A percentile compares a stretch with the other conserved stretches of the same genome.
These are phyloP conservation scores for Gobiocypris rarus DNA, from an alignment of 2,113 vertebrate genomes.

Conservation along the genomic window DNA sequence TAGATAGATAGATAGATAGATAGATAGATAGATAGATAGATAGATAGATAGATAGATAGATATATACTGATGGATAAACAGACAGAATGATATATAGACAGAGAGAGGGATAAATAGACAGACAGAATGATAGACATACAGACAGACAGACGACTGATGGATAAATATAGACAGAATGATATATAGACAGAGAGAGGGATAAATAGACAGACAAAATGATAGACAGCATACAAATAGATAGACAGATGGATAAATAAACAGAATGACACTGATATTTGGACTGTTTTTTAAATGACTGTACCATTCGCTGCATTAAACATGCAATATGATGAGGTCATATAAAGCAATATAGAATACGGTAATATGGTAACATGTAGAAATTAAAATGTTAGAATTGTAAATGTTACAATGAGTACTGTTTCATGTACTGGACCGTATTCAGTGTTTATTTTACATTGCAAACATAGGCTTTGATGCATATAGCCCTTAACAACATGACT, in stretches of 20 bases:
- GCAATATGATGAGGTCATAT: not conserved
- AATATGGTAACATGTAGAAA: too few species aligned
- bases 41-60: not conserved
- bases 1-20: too few species aligned
- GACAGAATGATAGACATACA: too few species aligned
- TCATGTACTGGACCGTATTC: not conserved
- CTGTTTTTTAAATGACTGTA: too few species aligned
- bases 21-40: too few species aligned
- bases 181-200: not conserved
- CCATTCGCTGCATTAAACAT: not conserved
- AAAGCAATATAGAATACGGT: not conserved
- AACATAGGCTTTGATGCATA: not conserved
- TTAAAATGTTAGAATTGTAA: not conserved
- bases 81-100: too few species aligned
- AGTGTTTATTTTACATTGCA: not conserved
- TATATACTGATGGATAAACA: not conserved
- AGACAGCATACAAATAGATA: not conserved
- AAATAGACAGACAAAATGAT: too few species aligned
- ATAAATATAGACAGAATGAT: too few species aligned
- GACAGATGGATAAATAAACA: too few species aligned
- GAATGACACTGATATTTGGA: too few species aligned
- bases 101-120: not conserved
- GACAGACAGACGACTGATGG: not conserved
- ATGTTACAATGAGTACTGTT: not conserved
- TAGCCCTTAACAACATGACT: not conserved